A percentile compares a stretch with the other conserved stretches of the same genome.
These are phyloP conservation scores for Phymastichus coffea DNA, from an alignment of 1,140 invertebrate genomes.

Conservation along the genomic window DNA sequence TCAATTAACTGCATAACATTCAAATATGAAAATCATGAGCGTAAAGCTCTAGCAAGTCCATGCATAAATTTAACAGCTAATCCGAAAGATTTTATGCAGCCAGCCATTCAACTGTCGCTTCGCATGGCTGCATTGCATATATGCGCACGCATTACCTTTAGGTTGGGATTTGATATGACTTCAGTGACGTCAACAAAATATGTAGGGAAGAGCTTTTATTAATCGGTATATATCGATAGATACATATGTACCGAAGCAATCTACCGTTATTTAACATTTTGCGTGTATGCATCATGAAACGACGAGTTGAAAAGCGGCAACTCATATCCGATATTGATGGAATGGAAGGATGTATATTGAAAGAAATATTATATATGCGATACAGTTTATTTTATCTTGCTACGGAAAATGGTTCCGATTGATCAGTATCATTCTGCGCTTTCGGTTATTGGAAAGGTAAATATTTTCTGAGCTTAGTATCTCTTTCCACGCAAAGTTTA, in stretches of 20 bases:
- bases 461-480: too few relatives aligned
- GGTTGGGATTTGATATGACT: too few relatives aligned
- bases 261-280: constrained; percentile 40
- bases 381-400: too few relatives aligned
- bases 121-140: too few relatives aligned
- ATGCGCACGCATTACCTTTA: too few relatives aligned
- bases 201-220: constrained; percentile 24
- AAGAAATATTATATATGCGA: too few relatives aligned
- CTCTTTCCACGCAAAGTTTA: too few relatives aligned
- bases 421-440: too few relatives aligned
- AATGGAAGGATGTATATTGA: too few relatives aligned
- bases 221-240: constrained; percentile 35
- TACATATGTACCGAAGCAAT: constrained; percentile 37
- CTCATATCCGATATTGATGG: constrained; percentile 29
- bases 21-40: neutral
- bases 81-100: neutral
- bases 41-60: neutral
- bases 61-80: constrained; percentile 6
- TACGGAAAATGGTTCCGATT: too few relatives aligned
- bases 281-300: constrained; percentile 36
- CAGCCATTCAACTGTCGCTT: neutral
- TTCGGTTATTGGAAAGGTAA: too few relatives aligned
- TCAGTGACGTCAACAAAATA: constrained; percentile 30
- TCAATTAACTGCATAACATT: neutral
- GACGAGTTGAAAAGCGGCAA: constrained; percentile 29